Base-by-base conservation (phyloP, 2,888 invertebrate genomes). In the Agrochola lychnidis region DNA sequence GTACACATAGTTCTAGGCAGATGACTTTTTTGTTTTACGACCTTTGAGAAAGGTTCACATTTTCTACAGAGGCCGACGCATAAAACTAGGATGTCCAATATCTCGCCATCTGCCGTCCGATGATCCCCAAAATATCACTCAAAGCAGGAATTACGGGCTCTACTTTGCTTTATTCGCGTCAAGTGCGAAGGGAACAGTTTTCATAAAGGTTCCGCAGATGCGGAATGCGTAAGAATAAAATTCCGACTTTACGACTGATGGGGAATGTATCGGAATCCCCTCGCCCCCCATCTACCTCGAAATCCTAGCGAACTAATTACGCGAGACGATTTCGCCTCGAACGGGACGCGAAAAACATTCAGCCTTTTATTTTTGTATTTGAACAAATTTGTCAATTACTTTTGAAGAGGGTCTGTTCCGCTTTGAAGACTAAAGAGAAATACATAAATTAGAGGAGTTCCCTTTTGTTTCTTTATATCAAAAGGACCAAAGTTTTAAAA, bases 1-100 rank as follows among this genome's bases (percentile, higher is more conserved):
- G 84, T 86, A 79, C 79, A 87, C 88, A 88, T 89, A 87, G 91
- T 90, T 92, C 90, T 90, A 91, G 92, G 93, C 92, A 92, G 92
- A 93, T 93, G 93, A 89, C 92, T 90, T 92, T 92, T 88, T 91
- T 91, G 92, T 93, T 95, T 95, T 95, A 95, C 94, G 95, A 94
- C 90, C 90, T 88, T 86, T 79, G 84, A 88, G 89, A 90, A 90
- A 90, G 90, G 92, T 88, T 90, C 90, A 89, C 90, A 90, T 93
- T 92, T 91, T 91, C 89, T 90, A 89, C 91, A 90, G 91, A 90
- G 90, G 89, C 87, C 89, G 88, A 88, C 91, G 90, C 94, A 94
- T 96, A 95, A 96, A 95, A 94, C 94, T 94, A 94, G 93, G 92
- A 91, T 89, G 91, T 90, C 90, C 94, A 94, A 96, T 95, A 95